These are phyloP conservation scores for Volucella inflata DNA, from an alignment of 2,888 invertebrate genomes.

Conservation along the genomic window DNA sequence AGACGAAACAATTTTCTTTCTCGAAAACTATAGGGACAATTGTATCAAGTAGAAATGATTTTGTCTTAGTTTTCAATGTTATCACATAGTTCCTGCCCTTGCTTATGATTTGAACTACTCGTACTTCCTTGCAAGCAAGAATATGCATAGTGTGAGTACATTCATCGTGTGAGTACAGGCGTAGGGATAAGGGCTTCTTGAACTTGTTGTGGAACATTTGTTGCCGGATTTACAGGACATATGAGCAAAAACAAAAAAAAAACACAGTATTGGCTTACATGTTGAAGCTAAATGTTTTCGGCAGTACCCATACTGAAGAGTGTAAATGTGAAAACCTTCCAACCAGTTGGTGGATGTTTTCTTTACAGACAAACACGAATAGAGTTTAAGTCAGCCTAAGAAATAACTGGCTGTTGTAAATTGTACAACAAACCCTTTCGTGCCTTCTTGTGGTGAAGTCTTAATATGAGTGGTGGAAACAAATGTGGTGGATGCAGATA, in stretches of 20 bases:
- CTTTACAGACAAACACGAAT: neutral
- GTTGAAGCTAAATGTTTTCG: constrained; percentile 34
- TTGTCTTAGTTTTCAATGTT: neutral
- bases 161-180: neutral
- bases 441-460: constrained; percentile 5
- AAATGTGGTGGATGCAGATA: neutral
- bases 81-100: neutral
- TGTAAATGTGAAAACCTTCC: constrained; percentile 4
- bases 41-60: constrained; percentile 3
- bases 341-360: constrained; percentile 1
- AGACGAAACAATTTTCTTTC: constrained; percentile 12
- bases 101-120: neutral
- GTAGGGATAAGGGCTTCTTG: neutral
- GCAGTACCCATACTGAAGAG: neutral
- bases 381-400: constrained; percentile 9
- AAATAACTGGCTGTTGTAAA: neutral
- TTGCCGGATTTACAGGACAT: constrained; percentile 33
- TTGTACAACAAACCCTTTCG: neutral
- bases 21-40: constrained; percentile 28
- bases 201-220: constrained; percentile 43
- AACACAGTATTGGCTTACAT: constrained; percentile 34
- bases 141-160: too few relatives aligned
- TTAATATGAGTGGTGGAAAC: constrained; percentile 24
- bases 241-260: too few relatives aligned
- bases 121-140: neutral